These are phyloP conservation scores for Meta bourneti DNA, from an alignment of 2,888 invertebrate genomes.

Conservation along the genomic window DNA sequence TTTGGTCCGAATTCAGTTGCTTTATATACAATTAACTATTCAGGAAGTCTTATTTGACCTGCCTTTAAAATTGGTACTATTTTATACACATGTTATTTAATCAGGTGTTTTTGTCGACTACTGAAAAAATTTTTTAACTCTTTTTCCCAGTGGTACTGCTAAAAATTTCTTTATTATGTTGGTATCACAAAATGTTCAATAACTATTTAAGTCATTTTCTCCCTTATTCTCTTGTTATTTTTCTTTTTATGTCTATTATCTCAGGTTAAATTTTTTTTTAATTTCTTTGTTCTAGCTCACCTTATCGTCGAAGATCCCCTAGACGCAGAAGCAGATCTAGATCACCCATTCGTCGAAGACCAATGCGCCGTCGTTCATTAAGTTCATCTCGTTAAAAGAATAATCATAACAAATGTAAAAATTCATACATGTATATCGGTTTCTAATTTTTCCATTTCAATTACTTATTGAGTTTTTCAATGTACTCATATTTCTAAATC, in stretches of 20 bases:
- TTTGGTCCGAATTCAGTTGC: no score
- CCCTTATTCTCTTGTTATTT: background rate
- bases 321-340: conserved; percentile 24
- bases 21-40: no score
- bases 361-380: background rate
- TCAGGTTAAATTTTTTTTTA: background rate
- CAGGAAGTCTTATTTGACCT: no score
- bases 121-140: no score
- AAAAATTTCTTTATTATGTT: background rate
- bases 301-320: conserved; percentile 28
- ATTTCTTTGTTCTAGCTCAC: conserved; percentile 3
- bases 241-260: background rate
- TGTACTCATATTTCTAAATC: background rate
- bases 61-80: no score
- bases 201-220: background rate
- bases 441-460: background rate
- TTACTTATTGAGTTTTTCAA: background rate
- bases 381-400: conserved; percentile 35
- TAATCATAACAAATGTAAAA: background rate
- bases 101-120: no score
- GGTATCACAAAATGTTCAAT: no score
- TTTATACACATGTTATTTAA: no score
- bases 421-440: background rate
- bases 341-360: conserved; percentile 20
- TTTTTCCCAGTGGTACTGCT: no score